Base-by-base conservation (phyloP, 2,797 vertebrate genomes). In the Halcyon badia region DNA sequence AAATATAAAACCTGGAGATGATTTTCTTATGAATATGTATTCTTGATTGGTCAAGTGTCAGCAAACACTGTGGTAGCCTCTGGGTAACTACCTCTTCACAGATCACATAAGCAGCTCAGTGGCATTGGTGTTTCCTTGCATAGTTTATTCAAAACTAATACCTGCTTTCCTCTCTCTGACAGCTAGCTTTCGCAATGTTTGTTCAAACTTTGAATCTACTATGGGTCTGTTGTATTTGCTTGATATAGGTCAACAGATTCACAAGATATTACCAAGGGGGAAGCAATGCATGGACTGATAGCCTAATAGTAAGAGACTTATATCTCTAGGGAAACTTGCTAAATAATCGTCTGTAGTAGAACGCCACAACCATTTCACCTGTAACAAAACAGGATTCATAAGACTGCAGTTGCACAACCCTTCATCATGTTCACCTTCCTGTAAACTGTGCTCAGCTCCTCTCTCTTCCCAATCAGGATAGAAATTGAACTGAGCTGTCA, bases 251-350 rank as follows among this genome's bases (percentile, higher is more conserved):
- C 28, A 14, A n/a, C 5, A 66, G 2, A 39, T 75, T 71, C 33
- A 25, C 14, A 58, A 54, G 33, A 10, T 25, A n/a, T 8, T 71
- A 2, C 4, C 0, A 3, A 54, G 17, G 3, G 1, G 0, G 2
- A 35, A 62, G 9, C 14, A 9, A 18, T 28, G 14, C 7, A 8
- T 13, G 7, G n/a, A 24, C 20, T 13, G 9, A 85, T 4, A 73
- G 16, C 10, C 14, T 19, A 7, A 49, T 4, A 28, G 11, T 17
- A 18, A 26, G 19, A 51, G 13, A 54, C 11, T 10, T 28, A 1
- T 5, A 4, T 20, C 6, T 33, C 69, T 71, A 52, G 8, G 75
- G 22, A 82, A 71, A 46, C 7, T 37, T 8, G 17, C 2, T 39
- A 44, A 71, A 30, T 7, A 60, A 31, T 22, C 13, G 56, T 51